Evolutionary conservation across 1,140 invertebrate genomes (phyloP), one percentile per base, ranked within the genome.

Genomic region (Drosophila orena): DNA sequence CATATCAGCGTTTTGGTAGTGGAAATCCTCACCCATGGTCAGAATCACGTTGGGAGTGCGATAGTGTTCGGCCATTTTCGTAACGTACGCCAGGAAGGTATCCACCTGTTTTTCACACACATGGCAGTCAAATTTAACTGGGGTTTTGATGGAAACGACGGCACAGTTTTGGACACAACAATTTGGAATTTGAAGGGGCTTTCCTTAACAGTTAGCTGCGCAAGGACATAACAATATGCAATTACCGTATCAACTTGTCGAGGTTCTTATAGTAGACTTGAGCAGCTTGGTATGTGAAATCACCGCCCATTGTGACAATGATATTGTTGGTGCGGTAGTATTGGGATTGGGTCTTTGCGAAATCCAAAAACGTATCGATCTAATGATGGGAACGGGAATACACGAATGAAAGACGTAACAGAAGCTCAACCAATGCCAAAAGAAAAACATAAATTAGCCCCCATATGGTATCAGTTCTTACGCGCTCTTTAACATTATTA

Each of bases 11-110:
- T 96, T 95, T 81, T 97, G 96, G 92, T 97, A 99, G 74, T 96
- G 94, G 90, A 99, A 99, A 93, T 99, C 98, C 73, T 95, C 95
- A 1, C 98, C 98, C 97, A 99, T 98, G 0, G 97, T 91, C 50
- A 98, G 93, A 49, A 98, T 94, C 10, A 98, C 93, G 91, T 98
- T 96, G 74, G 96, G 95, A 0, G 95, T 95, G 50, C 92, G 92
- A 91, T 96, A 96, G 11, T 91, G 88, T 57, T 90, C 60, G 0
- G 94, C 91, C 93, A 95, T 94, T 53, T 93, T 92, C 40, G 91
- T 73, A 35, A 93, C 92, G 88, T 94, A 95, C 12, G 92, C 85
- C 59, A 96, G 78, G 81, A 96, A 96, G 34, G 91, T 75, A 49
- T 93, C 79, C 8, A 95, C 93, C 95, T 96, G 58, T 35, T 49